These are phyloP conservation scores for Serilophus lunatus DNA, from an alignment of 2,113 vertebrate genomes.

Conservation along the genomic window DNA sequence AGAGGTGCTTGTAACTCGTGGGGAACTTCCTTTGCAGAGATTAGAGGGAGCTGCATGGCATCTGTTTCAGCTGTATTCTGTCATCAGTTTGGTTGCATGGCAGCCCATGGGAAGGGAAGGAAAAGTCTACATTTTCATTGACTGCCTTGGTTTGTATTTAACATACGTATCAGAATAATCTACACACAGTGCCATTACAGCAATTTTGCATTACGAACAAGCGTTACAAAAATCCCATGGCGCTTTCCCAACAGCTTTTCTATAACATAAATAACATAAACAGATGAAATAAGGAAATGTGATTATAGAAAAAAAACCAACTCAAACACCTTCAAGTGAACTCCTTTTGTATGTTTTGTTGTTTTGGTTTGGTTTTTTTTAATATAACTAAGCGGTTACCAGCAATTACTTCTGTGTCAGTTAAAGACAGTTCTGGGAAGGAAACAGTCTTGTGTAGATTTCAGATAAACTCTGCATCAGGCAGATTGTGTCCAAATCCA, in stretches of 20 bases:
- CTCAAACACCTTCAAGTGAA: background rate
- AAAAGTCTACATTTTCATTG: background rate
- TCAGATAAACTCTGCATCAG: background rate
- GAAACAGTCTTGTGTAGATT: background rate
- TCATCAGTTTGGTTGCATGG: background rate
- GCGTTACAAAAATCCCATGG: background rate
- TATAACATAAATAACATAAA: background rate
- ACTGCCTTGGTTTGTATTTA: too few species aligned
- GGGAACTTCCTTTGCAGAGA: background rate
- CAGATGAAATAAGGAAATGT: background rate
- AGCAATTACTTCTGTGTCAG: background rate
- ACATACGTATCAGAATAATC: slow-evolving; percentile 11
- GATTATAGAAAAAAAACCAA: background rate
- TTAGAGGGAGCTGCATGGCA: background rate
- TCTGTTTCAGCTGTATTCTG: background rate
- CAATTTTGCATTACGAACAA: background rate
- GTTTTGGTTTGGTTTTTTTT: too few species aligned
- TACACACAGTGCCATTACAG: background rate
- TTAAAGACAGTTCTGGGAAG: background rate
- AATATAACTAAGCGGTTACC: background rate
- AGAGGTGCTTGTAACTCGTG: background rate
- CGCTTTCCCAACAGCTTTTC: background rate
- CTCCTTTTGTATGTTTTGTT: too few species aligned
- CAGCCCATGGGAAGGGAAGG: background rate
- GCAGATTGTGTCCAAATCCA: background rate